These are phyloP conservation scores for Archivesica marissinica DNA, from an alignment of 1,140 invertebrate genomes.

Conservation along the genomic window DNA sequence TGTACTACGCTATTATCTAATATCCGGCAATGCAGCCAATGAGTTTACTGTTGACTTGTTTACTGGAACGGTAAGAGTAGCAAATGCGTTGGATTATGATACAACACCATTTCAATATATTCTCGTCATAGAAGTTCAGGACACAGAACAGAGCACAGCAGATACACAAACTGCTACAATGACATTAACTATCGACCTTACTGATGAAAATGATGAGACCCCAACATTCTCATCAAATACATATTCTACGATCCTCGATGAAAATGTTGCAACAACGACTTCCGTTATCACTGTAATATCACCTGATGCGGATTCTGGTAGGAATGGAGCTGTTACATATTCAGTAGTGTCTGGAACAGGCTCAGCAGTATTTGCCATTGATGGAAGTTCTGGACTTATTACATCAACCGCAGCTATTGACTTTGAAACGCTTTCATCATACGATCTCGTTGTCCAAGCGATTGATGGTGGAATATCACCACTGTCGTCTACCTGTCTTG, in stretches of 20 bases:
- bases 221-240: constrained; percentile 63
- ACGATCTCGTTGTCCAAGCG: constrained; percentile 59
- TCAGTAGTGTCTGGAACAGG: constrained; percentile 61
- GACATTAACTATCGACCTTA: constrained; percentile 67
- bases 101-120: constrained; percentile 51
- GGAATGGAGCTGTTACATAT: constrained; percentile 63
- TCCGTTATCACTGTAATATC: constrained; percentile 49
- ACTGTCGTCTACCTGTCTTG: constrained; percentile 45
- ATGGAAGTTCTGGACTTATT: constrained; percentile 30
- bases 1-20: constrained; percentile 67
- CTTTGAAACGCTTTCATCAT: constrained; percentile 56
- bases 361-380: constrained; percentile 41
- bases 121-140: constrained; percentile 56
- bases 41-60: constrained; percentile 65
- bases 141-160: constrained; percentile 51
- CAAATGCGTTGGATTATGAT: constrained; percentile 70
- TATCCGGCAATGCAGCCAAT: constrained; percentile 30
- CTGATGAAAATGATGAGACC: constrained; percentile 93
- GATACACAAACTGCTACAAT: constrained; percentile 61
- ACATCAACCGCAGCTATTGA: constrained; percentile 41
- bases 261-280: constrained; percentile 45
- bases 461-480: constrained; percentile 34
- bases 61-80: constrained; percentile 63
- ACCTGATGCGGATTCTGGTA: constrained; percentile 64
- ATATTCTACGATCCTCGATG: constrained; percentile 47